Base-by-base conservation (phyloP, 2,113 vertebrate genomes). In the Felis chaus region DNA sequence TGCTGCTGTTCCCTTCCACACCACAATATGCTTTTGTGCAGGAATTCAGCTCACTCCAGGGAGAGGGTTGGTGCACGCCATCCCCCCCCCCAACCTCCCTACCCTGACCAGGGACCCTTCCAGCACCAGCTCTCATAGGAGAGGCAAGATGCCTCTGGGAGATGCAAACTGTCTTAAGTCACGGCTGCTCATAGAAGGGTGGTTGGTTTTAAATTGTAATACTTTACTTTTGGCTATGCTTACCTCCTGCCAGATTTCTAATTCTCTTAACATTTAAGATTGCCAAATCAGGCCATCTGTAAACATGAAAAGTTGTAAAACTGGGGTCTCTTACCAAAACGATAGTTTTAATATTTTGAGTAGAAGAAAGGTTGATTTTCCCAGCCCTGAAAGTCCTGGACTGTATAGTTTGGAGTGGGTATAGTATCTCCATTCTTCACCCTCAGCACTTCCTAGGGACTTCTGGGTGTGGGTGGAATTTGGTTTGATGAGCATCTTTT, bases 211-310 rank as follows among this genome's bases (percentile, higher is more conserved):
- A 96, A 98, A 98, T 97, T 98, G 96, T 96, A 97, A 96, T 89
- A 97, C 96, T 98, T 99, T 98, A 89, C 96, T 98, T 98, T 98
- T 99, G 99, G 98, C 98, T 98, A 94, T 66, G 83, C 96, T 97
- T 92, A 96, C 89, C 96, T 98, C 98, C 95, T 98, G 95, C 97
- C 98, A 98, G 98, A 98, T 98, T 98, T 98, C 97, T 97, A 98
- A 97, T 91, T 98, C 94, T 97, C 98, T 63, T 98, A 98, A 98
- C 93, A 98, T 97, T 98, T 98, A 98, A 93, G 96, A 97, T 97
- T 98, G 98, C 98, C 98, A 99, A 99, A 98, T 98, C 98, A 98
- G 98, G 90, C 99, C 99, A 99, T 99, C 99, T 99, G 99, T 98
- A 99, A 98, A 98, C 97, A 98, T 82, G 96, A 91, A 97, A 97